Conservation (phyloP, 2,797 vertebrate species). For the Accipiter badius region DNA sequence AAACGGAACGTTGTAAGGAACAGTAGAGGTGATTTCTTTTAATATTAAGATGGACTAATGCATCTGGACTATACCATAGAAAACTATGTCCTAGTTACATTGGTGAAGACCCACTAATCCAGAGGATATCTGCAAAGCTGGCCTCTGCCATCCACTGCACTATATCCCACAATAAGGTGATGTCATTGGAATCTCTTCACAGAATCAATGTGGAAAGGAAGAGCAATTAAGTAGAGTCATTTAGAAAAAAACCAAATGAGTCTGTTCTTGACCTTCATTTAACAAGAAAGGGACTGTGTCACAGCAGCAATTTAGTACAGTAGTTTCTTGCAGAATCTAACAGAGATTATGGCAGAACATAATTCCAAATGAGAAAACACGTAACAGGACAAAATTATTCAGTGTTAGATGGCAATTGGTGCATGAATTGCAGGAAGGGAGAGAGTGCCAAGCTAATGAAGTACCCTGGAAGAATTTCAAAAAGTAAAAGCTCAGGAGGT, state of each 20-base stretch:
- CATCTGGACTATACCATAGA: not conserved
- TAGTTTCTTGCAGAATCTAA: not conserved
- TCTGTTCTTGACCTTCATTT: slow-evolving; percentile 48
- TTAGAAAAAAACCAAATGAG: not conserved
- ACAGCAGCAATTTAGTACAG: not conserved
- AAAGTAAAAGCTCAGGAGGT: not conserved
- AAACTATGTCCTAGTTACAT: not conserved
- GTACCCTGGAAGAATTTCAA: not conserved
- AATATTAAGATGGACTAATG: not conserved
- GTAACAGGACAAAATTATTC: not conserved
- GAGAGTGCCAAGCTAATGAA: not conserved
- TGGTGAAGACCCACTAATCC: not conserved
- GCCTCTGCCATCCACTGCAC: not conserved
- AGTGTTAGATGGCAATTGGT: not conserved
- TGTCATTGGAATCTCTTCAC: slow-evolving; percentile 41
- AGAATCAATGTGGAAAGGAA: slow-evolving; percentile 38
- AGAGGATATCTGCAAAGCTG: not conserved
- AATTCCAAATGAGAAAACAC: not conserved
- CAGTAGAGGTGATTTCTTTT: not conserved
- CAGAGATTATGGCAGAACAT: not conserved
- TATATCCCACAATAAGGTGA: not conserved
- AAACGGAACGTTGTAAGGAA: not conserved
- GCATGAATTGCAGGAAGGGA: not conserved
- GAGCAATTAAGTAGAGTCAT: slow-evolving; percentile 14
- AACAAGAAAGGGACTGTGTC: not conserved